A percentile compares a stretch with the other conserved stretches of the same genome.
phyloP scores from a whole-genome alignment of 2,888 invertebrate genomes.

The Mythimna vitellina region DNA sequence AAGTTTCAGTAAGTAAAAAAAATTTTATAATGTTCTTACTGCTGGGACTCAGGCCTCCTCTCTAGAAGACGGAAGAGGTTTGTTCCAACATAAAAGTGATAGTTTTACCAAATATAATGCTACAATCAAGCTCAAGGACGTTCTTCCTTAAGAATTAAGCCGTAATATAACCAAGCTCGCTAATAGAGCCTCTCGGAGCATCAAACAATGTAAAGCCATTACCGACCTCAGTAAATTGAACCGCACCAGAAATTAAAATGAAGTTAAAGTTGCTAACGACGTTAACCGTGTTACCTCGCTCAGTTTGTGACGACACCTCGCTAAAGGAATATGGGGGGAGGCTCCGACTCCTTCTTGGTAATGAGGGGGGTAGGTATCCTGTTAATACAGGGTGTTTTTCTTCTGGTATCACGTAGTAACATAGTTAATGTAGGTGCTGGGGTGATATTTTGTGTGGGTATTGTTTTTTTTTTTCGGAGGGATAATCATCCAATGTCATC shows the following conservation, averaged over 20 bases:
- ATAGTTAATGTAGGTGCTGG: neutral
- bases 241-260: slow-evolving; percentile 57
- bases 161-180: neutral
- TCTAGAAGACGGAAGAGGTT: too few relatives aligned
- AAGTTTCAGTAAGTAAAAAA: too few relatives aligned
- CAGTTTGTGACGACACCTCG: slow-evolving; percentile 54
- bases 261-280: slow-evolving; percentile 56
- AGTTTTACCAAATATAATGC: neutral
- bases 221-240: slow-evolving; percentile 49
- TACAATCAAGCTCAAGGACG: neutral
- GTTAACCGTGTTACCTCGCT: slow-evolving; percentile 51
- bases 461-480: too few relatives aligned
- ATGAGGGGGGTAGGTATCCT: neutral
- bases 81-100: too few relatives aligned
- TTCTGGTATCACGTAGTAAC: neutral
- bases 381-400: neutral
- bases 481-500: neutral
- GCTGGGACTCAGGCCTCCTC: too few relatives aligned
- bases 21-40: too few relatives aligned
- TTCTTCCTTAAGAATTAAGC: neutral
- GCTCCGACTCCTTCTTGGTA: neutral
- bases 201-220: slow-evolving; percentile 55
- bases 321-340: slow-evolving; percentile 10
- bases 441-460: neutral
- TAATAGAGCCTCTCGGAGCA: slow-evolving; percentile 26